Evolutionary conservation across 2,113 vertebrate genomes (phyloP).

Genomic region (Pampusana beccarii): DNA sequence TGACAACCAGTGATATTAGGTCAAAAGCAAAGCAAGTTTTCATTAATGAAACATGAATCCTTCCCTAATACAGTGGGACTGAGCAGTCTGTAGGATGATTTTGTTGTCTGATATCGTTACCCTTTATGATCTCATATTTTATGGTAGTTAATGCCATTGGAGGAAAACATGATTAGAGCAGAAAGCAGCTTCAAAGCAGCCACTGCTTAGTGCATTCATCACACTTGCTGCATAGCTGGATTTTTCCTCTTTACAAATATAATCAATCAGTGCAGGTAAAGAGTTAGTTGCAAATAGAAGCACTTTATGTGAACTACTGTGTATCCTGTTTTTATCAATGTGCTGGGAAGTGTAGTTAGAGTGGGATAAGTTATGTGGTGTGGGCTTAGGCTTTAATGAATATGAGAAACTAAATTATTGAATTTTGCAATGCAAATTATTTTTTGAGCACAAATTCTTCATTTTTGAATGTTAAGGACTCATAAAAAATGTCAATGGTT

Average conservation of each 20-base stretch:
- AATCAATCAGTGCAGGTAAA: constrained; percentile 64
- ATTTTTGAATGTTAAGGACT: constrained; percentile 80
- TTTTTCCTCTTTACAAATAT: constrained; percentile 50
- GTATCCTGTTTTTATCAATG: constrained; percentile 66
- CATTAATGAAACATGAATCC: constrained; percentile 55
- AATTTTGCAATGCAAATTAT: constrained; percentile 85
- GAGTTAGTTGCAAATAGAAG: constrained; percentile 48
- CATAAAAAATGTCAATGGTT: constrained; percentile 83
- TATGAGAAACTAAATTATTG: constrained; percentile 82
- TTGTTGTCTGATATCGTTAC: constrained; percentile 60
- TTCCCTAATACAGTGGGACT: constrained; percentile 37
- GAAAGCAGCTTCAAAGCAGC: constrained; percentile 62
- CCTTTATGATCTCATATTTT: constrained; percentile 67
- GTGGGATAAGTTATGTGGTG: constrained; percentile 79
- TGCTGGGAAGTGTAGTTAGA: constrained; percentile 70
- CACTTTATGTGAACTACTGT: constrained; percentile 59
- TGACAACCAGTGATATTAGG: not conserved
- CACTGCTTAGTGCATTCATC: constrained; percentile 43
- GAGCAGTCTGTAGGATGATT: constrained; percentile 34
- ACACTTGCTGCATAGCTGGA: constrained; percentile 28
- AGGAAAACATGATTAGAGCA: constrained; percentile 63
- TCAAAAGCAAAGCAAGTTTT: constrained; percentile 55
- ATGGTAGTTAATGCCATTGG: constrained; percentile 58
- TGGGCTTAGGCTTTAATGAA: constrained; percentile 81
- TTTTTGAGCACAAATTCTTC: constrained; percentile 83